Percentiles rank a stretch among this genome's conserved stretches.
These are phyloP conservation scores for Ophioninae sp. DNA, from an alignment of 2,888 invertebrate genomes.

Conservation along the genomic window DNA sequence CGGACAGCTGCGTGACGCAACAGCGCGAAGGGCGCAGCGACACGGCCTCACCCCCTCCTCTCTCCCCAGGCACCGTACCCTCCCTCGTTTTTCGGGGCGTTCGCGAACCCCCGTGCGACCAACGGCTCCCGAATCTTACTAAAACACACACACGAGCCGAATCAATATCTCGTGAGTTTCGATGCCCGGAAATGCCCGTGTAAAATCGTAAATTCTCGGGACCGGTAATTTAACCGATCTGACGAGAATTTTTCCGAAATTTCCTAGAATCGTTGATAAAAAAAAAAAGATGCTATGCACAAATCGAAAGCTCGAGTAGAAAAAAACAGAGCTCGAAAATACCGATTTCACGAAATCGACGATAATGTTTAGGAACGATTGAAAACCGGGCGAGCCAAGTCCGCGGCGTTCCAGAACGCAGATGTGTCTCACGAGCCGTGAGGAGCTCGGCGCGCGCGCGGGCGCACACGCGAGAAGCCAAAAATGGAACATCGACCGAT, in stretches of 20 bases:
- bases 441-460: neutral
- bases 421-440: constrained; percentile 42
- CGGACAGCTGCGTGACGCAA: constrained; percentile 57
- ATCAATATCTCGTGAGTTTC: neutral
- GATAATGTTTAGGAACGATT: neutral
- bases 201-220: too few relatives aligned
- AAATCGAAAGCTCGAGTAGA: neutral
- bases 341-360: neutral
- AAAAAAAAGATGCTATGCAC: too few relatives aligned
- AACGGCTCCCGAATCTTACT: neutral
- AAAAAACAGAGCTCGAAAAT: neutral
- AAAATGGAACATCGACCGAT: constrained; percentile 61
- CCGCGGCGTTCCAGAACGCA: constrained; percentile 38
- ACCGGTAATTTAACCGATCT: too few relatives aligned
- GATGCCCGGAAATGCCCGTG: too few relatives aligned
- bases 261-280: too few relatives aligned
- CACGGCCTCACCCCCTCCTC: constrained; percentile 16
- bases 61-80: neutral
- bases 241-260: too few relatives aligned
- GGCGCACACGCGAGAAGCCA: constrained; percentile 27
- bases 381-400: constrained; percentile 10
- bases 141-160: neutral
- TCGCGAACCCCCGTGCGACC: constrained; percentile 26
- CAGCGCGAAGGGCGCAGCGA: constrained; percentile 55
- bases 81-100: constrained; percentile 8